Evolutionary conservation across 2,113 vertebrate genomes (phyloP), one percentile per base, ranked within the genome.

Genomic region (Melanocharis versteri): DNA sequence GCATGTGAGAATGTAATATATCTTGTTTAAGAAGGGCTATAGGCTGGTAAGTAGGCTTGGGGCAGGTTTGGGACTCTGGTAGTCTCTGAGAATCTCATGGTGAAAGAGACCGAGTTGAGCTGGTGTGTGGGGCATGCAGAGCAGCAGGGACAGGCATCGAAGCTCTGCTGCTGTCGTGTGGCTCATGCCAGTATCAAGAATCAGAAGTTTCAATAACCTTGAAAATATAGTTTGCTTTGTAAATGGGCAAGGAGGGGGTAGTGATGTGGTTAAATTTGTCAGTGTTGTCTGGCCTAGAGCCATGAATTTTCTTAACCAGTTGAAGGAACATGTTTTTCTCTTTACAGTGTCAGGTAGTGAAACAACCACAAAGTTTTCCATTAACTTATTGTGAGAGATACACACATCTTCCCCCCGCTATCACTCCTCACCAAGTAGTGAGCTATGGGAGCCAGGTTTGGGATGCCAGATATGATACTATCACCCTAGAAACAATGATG

Each of bases 151-250:
- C 15, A 14, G 60, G 44, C 8, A 3, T 11, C 0, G 1, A 39
- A 64, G 23, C 31, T 51, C 71, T 21, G 3, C 21, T 0, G 3
- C n/a, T 82, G 40, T 33, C 4, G 1, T 0, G 5, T 0, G 2
- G 26, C 54, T 87, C 0, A 0, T 60, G 50, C 40, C 0, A 1
- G 3, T 33, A 19, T 78, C 47, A 30, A 4, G 23, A 71, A 45
- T 45, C 45, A 42, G 42, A 87, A 51, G 24, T 60, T 39, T 37
- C 13, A 48, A 26, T 62, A 19, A 56, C 73, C 42, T 66, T 56
- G 45, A 60, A 79, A 82, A 82, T 58, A 19, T 6, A 17, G 18
- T 40, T 87, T 75, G 7, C 37, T 70, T 81, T 0, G 0, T 65
- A 71, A 27, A 16, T 33, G 39, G 35, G 13, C 24, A 68, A 53